Base-by-base conservation (phyloP, 1,140 invertebrate species). In the Drosophila littoralis region DNA sequence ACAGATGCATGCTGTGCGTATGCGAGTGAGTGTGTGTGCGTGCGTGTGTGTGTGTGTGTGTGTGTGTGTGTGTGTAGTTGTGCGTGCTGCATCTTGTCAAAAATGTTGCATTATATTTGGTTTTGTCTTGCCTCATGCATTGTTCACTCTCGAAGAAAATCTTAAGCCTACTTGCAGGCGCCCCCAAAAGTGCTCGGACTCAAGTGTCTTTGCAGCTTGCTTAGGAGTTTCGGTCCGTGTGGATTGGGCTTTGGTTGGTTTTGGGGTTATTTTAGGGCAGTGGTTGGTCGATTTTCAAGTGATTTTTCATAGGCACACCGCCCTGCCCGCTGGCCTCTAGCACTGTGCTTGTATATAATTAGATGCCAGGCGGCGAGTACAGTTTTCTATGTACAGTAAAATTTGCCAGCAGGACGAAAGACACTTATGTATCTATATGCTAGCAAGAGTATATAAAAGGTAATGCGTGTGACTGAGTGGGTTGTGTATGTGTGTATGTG, bases 41-140 rank as follows among this genome's bases (percentile, higher is more conserved):
- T 17, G 42, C 42, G 40, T 17, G 43, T 52, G 52, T 17, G 42
- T 48, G 40, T 45, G 57, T 48, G 40, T 68, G 46, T 33, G 43
- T n/a, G 43, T 61, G 60, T 51, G 43, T 68, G 55, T 59, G 75
- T 77, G 70, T 6, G 70, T 61, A n/a, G 33, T 28, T 43, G 76
- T 54, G 76, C 67, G 43, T 70, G 60, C 52, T 88, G 84, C 83
- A 82, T 85, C 82, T 88, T 88, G 80, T 80, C 84, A 89, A 88
- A 88, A 88, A 89, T 89, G 73, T 79, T 88, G 79, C 83, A 88
- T 89, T 88, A 83, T 88, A 81, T 83, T 88, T 83, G 55, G 70
- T 68, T 73, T 73, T 68, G 81, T 79, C 77, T 84, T 81, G 81
- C 74, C 80, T 70, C 60, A 50, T 74, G 80, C 65, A 80, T 64